Evolutionary conservation across 1,140 invertebrate species (phyloP).

Genomic region (Archivesica marissinica): DNA sequence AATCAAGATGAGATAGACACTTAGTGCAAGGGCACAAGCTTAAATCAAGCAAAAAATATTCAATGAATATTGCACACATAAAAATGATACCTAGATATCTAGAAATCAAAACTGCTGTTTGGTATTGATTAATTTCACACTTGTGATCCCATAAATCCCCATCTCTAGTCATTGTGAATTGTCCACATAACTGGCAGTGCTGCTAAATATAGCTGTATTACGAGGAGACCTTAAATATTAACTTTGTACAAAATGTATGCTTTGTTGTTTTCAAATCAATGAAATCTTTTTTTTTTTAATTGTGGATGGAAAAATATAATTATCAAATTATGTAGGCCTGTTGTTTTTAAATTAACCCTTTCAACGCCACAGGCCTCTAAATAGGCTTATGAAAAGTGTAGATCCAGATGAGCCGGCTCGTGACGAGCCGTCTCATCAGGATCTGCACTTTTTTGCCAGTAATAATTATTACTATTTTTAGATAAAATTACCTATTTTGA

Average conservation of each 20-base stretch:
- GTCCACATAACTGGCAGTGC: not conserved
- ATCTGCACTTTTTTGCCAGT: no score
- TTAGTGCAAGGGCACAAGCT: not conserved
- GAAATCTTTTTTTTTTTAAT: not conserved
- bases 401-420: no score
- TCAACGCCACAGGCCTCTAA: no score
- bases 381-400: no score
- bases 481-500: no score
- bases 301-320: no score
- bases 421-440: no score
- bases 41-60: not conserved
- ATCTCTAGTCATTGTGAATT: not conserved
- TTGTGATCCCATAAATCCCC: slow-evolving; percentile 11
- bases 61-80: slow-evolving; percentile 4
- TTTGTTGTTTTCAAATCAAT: not conserved
- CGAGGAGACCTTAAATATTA: not conserved
- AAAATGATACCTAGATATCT: slow-evolving; percentile 11
- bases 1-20: not conserved
- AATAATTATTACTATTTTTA: no score
- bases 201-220: no score
- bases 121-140: slow-evolving; percentile 29
- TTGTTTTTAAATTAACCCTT: no score
- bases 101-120: slow-evolving; percentile 32
- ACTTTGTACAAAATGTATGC: not conserved
- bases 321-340: no score